These are phyloP conservation scores for Thera obeliscata DNA, from an alignment of 2,888 invertebrate species.

Conservation along the genomic window DNA sequence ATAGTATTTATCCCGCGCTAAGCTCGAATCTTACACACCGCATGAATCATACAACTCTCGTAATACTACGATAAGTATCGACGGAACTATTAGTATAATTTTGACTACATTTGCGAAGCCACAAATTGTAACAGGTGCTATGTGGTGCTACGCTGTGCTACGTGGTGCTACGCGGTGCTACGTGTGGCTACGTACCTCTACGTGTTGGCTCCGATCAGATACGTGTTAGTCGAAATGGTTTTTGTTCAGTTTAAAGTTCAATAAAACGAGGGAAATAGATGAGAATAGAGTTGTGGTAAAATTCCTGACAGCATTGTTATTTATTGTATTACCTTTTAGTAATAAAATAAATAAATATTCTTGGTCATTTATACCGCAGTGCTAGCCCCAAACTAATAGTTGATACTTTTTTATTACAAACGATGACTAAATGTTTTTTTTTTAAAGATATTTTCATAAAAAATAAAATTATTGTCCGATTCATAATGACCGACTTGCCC, in stretches of 20 bases:
- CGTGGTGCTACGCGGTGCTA: slow-evolving; percentile 16
- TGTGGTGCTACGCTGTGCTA: slow-evolving; percentile 14
- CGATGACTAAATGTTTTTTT: too few species aligned
- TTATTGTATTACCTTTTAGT: too few species aligned
- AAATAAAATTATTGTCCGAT: too few species aligned
- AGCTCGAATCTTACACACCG: not conserved
- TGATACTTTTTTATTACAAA: too few species aligned
- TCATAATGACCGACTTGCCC: too few species aligned
- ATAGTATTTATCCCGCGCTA: not conserved
- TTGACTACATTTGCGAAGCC: slow-evolving; percentile 27
- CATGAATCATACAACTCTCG: not conserved
- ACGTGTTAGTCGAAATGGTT: slow-evolving; percentile 31
- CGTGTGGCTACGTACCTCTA: slow-evolving; percentile 31
- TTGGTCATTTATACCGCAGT: too few species aligned
- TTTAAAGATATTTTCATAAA: too few species aligned
- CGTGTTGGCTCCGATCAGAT: slow-evolving; percentile 34
- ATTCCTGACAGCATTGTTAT: not conserved
- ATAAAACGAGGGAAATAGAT: slow-evolving; percentile 17
- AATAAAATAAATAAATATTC: too few species aligned
- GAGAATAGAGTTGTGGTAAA: not conserved
- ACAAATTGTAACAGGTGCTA: slow-evolving; percentile 27
- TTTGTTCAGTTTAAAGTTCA: slow-evolving; percentile 31
- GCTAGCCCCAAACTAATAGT: too few species aligned
- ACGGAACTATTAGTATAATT: slow-evolving; percentile 26
- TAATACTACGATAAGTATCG: slow-evolving; percentile 14